These are phyloP conservation scores for Dinocampus coccinellae DNA, from an alignment of 2,888 invertebrate species.

Conservation along the genomic window DNA sequence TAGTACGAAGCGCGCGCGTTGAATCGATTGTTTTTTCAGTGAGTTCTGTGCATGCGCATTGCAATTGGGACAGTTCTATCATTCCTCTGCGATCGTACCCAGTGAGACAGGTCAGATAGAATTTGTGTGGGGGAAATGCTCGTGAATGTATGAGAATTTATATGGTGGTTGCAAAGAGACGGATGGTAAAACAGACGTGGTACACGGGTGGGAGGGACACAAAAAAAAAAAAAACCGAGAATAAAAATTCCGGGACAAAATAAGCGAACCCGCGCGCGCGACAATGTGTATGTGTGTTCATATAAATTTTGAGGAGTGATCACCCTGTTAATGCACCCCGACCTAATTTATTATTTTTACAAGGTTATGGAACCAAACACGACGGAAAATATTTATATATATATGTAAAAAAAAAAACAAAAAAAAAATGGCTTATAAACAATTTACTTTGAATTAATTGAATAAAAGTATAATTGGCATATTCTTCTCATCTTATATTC, in stretches of 20 bases:
- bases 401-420: too few relatives aligned
- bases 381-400: too few relatives aligned
- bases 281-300: too few relatives aligned
- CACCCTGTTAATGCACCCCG: constrained; percentile 58
- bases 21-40: constrained; percentile 40
- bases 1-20: constrained; percentile 39
- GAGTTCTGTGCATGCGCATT: constrained; percentile 44
- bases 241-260: constrained; percentile 25
- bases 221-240: constrained; percentile 29
- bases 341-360: constrained; percentile 61
- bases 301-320: constrained; percentile 37
- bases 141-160: not conserved
- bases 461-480: too few relatives aligned
- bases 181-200: not conserved
- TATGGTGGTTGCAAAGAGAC: constrained; percentile 20
- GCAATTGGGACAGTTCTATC: constrained; percentile 53
- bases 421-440: too few relatives aligned
- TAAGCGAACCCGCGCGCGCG: constrained; percentile 27
- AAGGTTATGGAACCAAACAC: constrained; percentile 52
- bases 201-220: constrained; percentile 32
- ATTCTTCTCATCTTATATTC: not conserved
- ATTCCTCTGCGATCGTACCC: too few relatives aligned
- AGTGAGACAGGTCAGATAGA: too few relatives aligned
- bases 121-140: not conserved
- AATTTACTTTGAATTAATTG: too few relatives aligned